Conservation (phyloP, 1,140 invertebrate species). For the Teleopsis dalmanni region DNA sequence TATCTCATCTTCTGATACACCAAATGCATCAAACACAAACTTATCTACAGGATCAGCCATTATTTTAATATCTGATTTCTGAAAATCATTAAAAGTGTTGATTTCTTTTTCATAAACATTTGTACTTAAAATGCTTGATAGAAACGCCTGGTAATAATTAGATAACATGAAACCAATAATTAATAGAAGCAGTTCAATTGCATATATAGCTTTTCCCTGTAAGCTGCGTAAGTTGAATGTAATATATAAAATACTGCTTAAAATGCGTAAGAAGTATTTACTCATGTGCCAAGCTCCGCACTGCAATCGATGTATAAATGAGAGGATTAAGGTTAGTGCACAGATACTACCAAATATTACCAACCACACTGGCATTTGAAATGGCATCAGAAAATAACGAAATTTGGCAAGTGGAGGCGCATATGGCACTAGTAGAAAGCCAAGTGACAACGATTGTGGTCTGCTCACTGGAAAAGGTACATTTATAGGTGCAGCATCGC, state of each 20-base stretch:
- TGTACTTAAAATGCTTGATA: not conserved
- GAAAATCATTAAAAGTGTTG: not conserved
- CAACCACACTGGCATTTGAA: not conserved
- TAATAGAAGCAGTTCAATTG: not conserved
- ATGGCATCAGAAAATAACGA: not conserved
- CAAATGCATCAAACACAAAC: not conserved
- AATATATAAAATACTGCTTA: not conserved
- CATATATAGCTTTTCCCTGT: too few relatives aligned
- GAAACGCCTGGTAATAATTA: not conserved
- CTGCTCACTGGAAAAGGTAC: not conserved
- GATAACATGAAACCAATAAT: not conserved
- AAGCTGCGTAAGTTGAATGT: not conserved
- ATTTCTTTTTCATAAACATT: constrained; percentile 1
- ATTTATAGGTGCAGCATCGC: not conserved
- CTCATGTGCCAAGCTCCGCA: not conserved
- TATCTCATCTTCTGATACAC: not conserved
- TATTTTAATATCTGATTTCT: not conserved
- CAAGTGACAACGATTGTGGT: not conserved
- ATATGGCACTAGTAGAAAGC: not conserved
- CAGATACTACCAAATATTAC: not conserved
- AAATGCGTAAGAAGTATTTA: not conserved
- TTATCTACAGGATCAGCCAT: not conserved
- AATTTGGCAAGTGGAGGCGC: not conserved
- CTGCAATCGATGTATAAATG: not conserved
- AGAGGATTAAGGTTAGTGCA: not conserved